These are phyloP conservation scores for Cuculus canorus DNA, from an alignment of 2,797 vertebrate species.

Conservation along the genomic window DNA sequence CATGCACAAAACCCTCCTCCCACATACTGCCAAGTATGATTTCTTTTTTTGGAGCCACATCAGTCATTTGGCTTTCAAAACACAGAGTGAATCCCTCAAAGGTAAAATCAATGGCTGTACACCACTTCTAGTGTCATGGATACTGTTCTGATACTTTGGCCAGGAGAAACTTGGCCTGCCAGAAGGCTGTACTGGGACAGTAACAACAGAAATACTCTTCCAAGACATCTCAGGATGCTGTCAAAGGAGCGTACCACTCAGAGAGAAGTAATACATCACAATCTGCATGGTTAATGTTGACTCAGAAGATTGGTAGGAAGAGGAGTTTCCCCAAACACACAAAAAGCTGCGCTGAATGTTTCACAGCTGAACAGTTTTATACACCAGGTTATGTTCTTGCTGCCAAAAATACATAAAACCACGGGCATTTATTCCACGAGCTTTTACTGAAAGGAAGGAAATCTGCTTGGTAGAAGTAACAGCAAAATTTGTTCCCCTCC, in stretches of 20 bases:
- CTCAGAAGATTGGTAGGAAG: neutral
- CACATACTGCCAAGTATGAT: neutral
- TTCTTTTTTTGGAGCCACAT: neutral
- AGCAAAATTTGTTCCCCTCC: neutral
- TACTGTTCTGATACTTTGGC: neutral
- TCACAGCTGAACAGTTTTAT: conserved; percentile 19
- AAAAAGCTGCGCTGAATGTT: neutral
- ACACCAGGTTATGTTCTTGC: neutral
- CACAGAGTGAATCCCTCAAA: neutral
- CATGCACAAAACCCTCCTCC: neutral
- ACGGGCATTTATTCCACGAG: neutral
- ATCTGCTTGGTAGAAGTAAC: neutral
- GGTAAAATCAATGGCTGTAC: neutral
- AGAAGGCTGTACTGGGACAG: neutral
- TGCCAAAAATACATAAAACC: conserved; percentile 15
- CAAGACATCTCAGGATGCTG: neutral
- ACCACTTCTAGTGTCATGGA: neutral
- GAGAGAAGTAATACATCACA: neutral
- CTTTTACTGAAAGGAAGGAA: neutral
- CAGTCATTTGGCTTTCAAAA: conserved; percentile 14
- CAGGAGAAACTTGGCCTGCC: neutral
- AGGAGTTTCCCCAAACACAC: neutral
- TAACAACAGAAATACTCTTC: neutral
- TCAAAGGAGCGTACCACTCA: neutral
- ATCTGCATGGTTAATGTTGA: neutral